Base-by-base conservation (phyloP, 1,140 invertebrate genomes). In the Samia ricini region DNA sequence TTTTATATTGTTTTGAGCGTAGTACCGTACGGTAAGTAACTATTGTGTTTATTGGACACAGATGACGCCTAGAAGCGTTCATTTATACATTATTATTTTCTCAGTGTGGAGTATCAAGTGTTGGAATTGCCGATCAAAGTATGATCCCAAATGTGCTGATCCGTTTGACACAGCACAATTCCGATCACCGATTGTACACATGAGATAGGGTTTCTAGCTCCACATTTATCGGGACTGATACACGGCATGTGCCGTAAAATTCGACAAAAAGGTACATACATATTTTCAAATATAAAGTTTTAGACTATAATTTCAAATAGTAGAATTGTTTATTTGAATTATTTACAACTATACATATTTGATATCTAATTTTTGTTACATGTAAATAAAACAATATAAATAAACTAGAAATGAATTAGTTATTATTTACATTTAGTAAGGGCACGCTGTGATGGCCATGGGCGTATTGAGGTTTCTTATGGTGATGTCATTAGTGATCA, bases 241-340 rank as follows among this genome's bases (percentile, higher is more conserved):
- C 92, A n/a, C n/a, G n/a, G 94, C 4, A 97, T 98, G 96, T 98
- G 97, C 81, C 92, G 97, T 54, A 98, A 98, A 93, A 96, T 98
- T 64, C 91, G 97, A 55, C 97, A 98, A 89, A 98, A 98, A 95
- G 95, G 96, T n/a, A n/a, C n/a, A n/a, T 96, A 88, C 7, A n/a
- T n/a, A n/a, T n/a, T 26, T 33, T 15, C 64, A 55, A 20, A 24
- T 36, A n/a, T n/a, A n/a, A n/a, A n/a, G n/a, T n/a, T n/a, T n/a
- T n/a, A n/a, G n/a, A n/a, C n/a, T n/a, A n/a, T n/a, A n/a, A n/a
- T n/a, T n/a, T n/a, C n/a, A n/a, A n/a, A n/a, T n/a, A n/a, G n/a
- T n/a, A n/a, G n/a, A n/a, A n/a, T n/a, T n/a, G n/a, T n/a, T n/a
- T n/a, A n/a, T n/a, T n/a, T n/a, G n/a, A n/a, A n/a, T n/a, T n/a